Evolutionary conservation across 2,113 vertebrate species (phyloP).

Genomic region (Oplegnathus fasciatus): DNA sequence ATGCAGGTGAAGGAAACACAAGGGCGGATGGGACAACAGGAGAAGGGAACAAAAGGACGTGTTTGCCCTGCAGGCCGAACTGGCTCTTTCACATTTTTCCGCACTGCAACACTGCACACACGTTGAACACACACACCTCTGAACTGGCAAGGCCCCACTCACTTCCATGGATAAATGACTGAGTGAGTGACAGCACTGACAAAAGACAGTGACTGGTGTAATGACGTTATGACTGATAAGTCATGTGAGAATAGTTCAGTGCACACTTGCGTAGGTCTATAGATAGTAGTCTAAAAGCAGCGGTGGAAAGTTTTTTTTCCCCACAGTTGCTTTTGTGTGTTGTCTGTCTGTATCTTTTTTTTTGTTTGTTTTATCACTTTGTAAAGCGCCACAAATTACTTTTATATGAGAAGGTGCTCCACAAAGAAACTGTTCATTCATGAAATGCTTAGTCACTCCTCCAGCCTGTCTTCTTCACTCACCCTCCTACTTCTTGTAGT

Average conservation of each 20-base stretch:
- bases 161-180: slow-evolving; percentile 5
- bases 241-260: slow-evolving; percentile 6
- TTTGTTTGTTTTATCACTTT: background rate
- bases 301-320: background rate
- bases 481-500: background rate
- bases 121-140: background rate
- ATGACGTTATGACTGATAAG: background rate
- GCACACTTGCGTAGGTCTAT: background rate
- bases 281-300: background rate
- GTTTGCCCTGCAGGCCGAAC: slow-evolving; percentile 62
- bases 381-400: background rate
- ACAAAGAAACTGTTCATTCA: background rate
- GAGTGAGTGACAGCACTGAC: background rate
- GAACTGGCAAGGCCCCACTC: background rate
- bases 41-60: slow-evolving; percentile 47
- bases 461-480: background rate
- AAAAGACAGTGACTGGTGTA: background rate
- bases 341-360: background rate
- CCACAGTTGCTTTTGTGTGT: background rate
- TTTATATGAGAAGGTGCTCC: background rate
- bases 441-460: background rate
- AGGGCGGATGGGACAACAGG: slow-evolving; percentile 53
- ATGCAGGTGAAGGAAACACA: slow-evolving; percentile 67
- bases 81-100: slow-evolving; percentile 74
- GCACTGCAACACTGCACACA: background rate